Evolutionary conservation across 1,140 invertebrate species (phyloP), one percentile per base, ranked within the genome.

Genomic region (Acromyrmex echinatior): DNA sequence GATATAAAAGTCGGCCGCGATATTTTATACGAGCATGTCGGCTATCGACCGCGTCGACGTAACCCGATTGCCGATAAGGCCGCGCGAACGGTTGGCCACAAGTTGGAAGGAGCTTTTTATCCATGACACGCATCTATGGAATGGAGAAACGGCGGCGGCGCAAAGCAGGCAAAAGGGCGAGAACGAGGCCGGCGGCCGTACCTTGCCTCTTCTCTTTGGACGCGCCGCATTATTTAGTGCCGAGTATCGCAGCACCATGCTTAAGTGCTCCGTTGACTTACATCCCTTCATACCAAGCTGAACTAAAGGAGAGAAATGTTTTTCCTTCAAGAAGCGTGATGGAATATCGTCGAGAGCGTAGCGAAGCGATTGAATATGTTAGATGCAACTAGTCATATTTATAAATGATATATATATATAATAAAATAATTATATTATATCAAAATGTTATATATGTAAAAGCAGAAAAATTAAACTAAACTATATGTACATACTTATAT

Each of bases 181-280:
- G 81, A 70, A 84, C 73, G 73, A 84, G 79, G 76, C 51, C 71
- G 76, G 85, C 77, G 71, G 68, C 74, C 81, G 86, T 63, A 80
- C 60, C 66, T 87, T 56, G 86, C 86, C 87, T 92, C 80, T 51
- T 49, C 68, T 82, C 18, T 82, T 92, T 71, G 92, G 87, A 92
- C 86, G 79, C 87, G 71, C 68, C 78, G 73, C 89, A 87, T 93
- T 93, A 93, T 93, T 93, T 93, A 93, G 90, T 87, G 74, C 87
- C 66, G 88, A 85, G 87, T 70, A 88, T 90, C 86, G 88, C 90
- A 87, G 88, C 90, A 70, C 87, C 84, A 53, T 88, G 90, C 91
- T 91, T 92, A 90, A 93, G 92, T 93, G 92, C 92, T 92, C 91
- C 77, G 92, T 90, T 93, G 91, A 92, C 92, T 92, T 90, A 92